Conservation (phyloP, 2,113 vertebrate genomes). For the Ploceus nigricollis region DNA sequence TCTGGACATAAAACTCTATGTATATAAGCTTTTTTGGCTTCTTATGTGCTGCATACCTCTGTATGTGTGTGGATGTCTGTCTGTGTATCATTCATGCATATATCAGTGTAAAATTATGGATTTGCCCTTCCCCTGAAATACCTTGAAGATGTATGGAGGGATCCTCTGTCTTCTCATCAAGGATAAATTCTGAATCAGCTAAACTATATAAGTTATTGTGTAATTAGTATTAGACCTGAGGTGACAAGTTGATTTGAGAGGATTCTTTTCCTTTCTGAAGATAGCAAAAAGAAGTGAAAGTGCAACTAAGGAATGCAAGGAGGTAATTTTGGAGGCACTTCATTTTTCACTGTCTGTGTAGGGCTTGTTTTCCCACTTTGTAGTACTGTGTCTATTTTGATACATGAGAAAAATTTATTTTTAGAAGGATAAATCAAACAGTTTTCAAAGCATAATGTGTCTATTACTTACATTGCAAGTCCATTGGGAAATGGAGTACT, state of each 20-base stretch:
- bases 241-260: background rate
- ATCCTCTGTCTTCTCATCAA: background rate
- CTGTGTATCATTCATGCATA: background rate
- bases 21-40: background rate
- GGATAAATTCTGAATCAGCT: background rate
- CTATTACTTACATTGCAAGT: background rate
- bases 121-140: background rate
- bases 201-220: background rate
- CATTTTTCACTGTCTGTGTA: background rate
- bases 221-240: background rate
- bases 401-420: background rate
- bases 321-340: background rate
- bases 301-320: background rate
- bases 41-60: background rate
- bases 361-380: background rate
- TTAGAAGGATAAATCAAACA: background rate
- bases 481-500: background rate
- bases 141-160: background rate
- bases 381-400: background rate
- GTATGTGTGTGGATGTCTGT: rapidly evolving
- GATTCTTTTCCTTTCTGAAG: background rate
- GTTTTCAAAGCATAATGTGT: background rate
- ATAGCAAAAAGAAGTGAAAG: background rate
- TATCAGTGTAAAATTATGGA: background rate
- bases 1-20: background rate